Percentiles rank a stretch among this genome's conserved stretches.
These are phyloP conservation scores for Parazoanthus swiftii DNA, from an alignment of 92 coral and sea anemone genomes.

Conservation along the genomic window DNA sequence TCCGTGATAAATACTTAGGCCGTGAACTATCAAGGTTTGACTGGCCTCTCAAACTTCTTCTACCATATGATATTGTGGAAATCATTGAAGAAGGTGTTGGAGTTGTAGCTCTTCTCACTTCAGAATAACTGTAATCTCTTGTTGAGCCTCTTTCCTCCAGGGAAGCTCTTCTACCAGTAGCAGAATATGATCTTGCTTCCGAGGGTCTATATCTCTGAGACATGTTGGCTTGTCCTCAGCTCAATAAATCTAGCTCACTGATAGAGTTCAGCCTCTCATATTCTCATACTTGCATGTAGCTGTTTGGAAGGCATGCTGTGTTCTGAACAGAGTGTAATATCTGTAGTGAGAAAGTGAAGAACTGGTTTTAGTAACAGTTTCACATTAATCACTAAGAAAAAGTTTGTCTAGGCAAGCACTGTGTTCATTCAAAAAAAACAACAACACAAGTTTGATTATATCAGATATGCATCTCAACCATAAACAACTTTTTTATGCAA, in stretches of 20 bases:
- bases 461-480: background rate
- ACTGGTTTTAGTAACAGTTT: background rate
- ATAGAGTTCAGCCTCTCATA: background rate
- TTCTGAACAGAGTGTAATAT: background rate
- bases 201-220: constrained; percentile 39
- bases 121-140: constrained; percentile 28
- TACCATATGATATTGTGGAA: constrained; percentile 3
- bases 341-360: background rate
- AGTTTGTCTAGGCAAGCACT: background rate
- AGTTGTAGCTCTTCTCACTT: constrained; percentile 7
- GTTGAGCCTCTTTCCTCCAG: constrained; percentile 8
- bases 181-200: constrained; percentile 11
- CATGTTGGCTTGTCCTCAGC: constrained; percentile 7
- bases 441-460: background rate
- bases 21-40: constrained; percentile 16
- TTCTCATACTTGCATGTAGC: background rate
- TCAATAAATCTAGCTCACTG: background rate
- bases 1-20: constrained; percentile 13
- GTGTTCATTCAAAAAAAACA: background rate
- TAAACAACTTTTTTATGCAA: background rate
- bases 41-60: constrained; percentile 12
- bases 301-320: constrained; percentile 26
- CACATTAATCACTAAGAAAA: background rate
- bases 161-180: background rate
- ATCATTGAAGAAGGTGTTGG: constrained; percentile 1